Base-by-base conservation (phyloP, 2,113 vertebrate genomes). In the Lathamus discolor region DNA sequence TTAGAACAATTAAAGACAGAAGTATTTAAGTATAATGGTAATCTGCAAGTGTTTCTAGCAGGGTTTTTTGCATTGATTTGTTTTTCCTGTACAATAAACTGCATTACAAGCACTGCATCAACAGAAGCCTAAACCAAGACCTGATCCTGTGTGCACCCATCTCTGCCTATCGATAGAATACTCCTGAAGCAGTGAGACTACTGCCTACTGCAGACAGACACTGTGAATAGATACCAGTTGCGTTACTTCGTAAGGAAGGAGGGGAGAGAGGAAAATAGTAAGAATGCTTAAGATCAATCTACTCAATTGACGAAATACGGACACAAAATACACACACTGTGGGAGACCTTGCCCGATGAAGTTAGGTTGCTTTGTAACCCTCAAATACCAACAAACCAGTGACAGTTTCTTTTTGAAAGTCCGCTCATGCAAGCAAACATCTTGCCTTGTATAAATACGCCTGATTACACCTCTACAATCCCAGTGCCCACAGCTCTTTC, bases 1-100 rank as follows among this genome's bases (percentile, higher is more conserved):
- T 93, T 64, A 95, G 81, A 83, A 93, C 59, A 95, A 90, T 37
- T 70, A 75, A 73, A 94, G 63, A 76, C 63, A 80, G 67, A 86
- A 94, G 67, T 29, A 66, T 41, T 84, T 63, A 82, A 83, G 28
- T 64, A 48, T 52, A 51, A 84, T 17, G 49, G 51, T 27, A 92
- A 13, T 85, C 29, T 77, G 59, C 51, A 91, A 39, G 49, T 17
- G 33, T 41, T 88, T 82, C 33, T 79, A 43, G 35, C 0, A 7
- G 15, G 9, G 1, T 11, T 80, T 44, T 37, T 67, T 37, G 28
- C 25, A 59, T 6, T 35, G 57, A 35, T 72, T 70, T 24, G 3
- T 22, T 75, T 78, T 64, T 37, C 57, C 59, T 76, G 51, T 39
- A 67, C 63, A 69, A 59, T 3, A 37, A 68, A 74, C 49, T 85